These are phyloP conservation scores for Thereva unica DNA, from an alignment of 2,888 invertebrate genomes.

Conservation along the genomic window DNA sequence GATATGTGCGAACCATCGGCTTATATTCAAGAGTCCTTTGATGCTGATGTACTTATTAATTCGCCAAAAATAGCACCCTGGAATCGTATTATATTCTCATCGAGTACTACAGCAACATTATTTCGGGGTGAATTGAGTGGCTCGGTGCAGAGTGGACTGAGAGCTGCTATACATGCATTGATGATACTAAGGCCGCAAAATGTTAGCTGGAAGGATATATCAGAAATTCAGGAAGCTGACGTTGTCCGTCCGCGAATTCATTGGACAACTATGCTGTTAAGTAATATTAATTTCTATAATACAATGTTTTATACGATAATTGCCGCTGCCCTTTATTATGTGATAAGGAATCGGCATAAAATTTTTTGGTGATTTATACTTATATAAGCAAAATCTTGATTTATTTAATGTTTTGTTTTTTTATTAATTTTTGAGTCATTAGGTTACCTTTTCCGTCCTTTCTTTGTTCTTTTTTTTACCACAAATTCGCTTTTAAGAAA, in stretches of 20 bases:
- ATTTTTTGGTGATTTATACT: too few species aligned
- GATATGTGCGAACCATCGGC: slow-evolving; percentile 49
- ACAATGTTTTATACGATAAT: too few species aligned
- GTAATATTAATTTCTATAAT: too few species aligned
- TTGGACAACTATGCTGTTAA: too few species aligned
- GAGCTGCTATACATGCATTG: slow-evolving; percentile 52
- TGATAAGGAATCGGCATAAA: too few species aligned
- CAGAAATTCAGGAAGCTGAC: slow-evolving; percentile 47
- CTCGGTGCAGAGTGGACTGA: slow-evolving; percentile 54
- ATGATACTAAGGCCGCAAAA: slow-evolving; percentile 52
- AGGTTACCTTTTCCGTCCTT: too few species aligned
- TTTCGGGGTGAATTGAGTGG: slow-evolving; percentile 55
- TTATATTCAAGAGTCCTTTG: slow-evolving; percentile 47
- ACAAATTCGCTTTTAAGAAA: too few species aligned
- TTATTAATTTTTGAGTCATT: too few species aligned
- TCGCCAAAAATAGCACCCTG: slow-evolving; percentile 51
- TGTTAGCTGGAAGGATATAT: slow-evolving; percentile 52
- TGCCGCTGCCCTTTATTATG: too few species aligned
- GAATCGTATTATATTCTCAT: slow-evolving; percentile 54
- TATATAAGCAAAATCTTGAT: too few species aligned
- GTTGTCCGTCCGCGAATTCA: slow-evolving; percentile 31
- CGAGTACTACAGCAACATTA: slow-evolving; percentile 49
- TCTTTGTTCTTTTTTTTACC: too few species aligned
- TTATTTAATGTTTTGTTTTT: too few species aligned
- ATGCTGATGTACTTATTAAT: slow-evolving; percentile 44